Percentiles rank a stretch among this genome's conserved stretches.
Conservation (phyloP, 2,797 vertebrate species). For the Sebastes minor region DNA sequence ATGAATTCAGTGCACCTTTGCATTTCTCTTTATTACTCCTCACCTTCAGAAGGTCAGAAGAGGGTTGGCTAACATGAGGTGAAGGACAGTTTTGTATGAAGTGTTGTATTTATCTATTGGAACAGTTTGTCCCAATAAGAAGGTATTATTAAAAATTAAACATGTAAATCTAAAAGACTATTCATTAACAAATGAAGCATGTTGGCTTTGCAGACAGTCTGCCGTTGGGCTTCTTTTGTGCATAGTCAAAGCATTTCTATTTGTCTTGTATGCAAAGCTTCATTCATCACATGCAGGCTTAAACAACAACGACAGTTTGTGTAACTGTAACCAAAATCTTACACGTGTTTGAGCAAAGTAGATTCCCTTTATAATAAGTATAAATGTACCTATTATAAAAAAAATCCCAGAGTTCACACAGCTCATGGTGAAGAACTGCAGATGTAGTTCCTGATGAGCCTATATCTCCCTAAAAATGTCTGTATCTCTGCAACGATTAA, state of each 20-base stretch:
- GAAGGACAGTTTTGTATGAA: not conserved
- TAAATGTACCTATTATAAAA: not conserved
- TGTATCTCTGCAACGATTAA: not conserved
- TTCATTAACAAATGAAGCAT: not conserved
- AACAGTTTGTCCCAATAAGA: not conserved
- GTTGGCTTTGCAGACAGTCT: not conserved
- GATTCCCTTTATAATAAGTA: not conserved
- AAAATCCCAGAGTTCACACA: not conserved
- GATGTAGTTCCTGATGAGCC: not conserved
- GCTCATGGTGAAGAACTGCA: not conserved
- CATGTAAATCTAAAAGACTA: not conserved
- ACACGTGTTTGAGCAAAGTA: not conserved
- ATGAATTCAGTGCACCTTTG: no score
- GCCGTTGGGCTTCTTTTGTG: not conserved
- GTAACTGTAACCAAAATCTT: not conserved
- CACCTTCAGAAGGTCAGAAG: not conserved
- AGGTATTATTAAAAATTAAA: not conserved
- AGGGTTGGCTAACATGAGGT: not conserved
- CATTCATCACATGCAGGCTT: not conserved
- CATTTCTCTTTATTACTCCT: not conserved
- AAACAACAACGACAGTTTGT: not conserved
- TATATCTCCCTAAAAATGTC: not conserved
- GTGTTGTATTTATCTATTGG: not conserved
- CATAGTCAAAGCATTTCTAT: slow-evolving; percentile 13
- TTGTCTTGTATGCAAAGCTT: slow-evolving; percentile 21